Base-by-base conservation (phyloP, 2,888 invertebrate genomes). In the Metacarcinus magister region DNA sequence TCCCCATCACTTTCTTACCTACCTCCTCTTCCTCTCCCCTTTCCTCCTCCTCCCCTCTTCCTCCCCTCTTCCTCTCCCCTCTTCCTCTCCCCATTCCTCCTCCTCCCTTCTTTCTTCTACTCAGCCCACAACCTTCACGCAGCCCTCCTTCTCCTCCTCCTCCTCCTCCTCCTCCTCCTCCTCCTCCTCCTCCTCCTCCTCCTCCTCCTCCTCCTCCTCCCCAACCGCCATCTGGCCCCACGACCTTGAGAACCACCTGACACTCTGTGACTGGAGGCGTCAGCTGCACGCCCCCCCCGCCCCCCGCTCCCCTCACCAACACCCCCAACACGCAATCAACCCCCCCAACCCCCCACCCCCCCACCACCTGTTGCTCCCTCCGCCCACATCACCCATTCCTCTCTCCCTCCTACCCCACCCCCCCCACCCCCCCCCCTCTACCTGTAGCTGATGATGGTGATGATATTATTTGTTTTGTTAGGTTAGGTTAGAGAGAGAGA, bases 401-500 rank as follows among this genome's bases (percentile, higher is more conserved):
- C 67, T 60, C 32, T 32, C 67, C n/a, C n/a, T n/a, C n/a, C n/a
- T n/a, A n/a, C n/a, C 3, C 93, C 39, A 7, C n/a, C 82, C 43
- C 94, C 19, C 44, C n/a, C n/a, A 5, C 82, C 43, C 13, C 43
- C 67, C 7, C 60, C 16, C 60, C 10, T 19, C 16, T 19, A 60
- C 16, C 10, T 19, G 60, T 10, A 10, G 60, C 5, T 60, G 60
- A 60, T 67, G 67, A 67, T 67, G 67, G 23, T 67, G 19, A 67
- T 67, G n/a, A n/a, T 67, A 23, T 13, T 54, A 0, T 19, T 67
- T 1, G 10, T 67, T 0, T 67, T 67, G 16, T 67, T 39, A 67
- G 43, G 23, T 75, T 2, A 67, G 67, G 93, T 39, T 28, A 75
- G 75, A 67, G 39, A 93, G 43, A 39, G 67, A 67, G 67, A 93